phyloP scores from a whole-genome alignment of 2,113 vertebrate genomes.

The Alligator mississippiensis region DNA sequence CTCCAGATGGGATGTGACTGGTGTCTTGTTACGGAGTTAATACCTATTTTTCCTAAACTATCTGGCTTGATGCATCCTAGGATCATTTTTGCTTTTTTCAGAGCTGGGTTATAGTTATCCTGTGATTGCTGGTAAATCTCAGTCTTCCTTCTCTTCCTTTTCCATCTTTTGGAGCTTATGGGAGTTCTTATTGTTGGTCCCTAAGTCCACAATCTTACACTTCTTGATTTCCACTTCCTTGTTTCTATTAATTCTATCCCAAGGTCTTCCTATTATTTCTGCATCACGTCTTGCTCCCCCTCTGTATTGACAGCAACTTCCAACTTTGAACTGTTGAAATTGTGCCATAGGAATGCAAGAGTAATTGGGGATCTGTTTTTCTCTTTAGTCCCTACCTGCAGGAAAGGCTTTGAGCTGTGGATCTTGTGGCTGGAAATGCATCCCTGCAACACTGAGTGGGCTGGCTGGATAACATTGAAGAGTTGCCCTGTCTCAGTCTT shows the following conservation, averaged over 20 bases:
- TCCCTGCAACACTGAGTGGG: background rate
- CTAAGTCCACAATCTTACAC: background rate
- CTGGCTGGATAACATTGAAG: too few species aligned
- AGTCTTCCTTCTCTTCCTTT: background rate
- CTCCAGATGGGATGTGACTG: too few species aligned
- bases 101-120: too few species aligned
- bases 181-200: background rate
- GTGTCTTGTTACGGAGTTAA: too few species aligned
- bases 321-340: background rate
- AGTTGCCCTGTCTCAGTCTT: too few species aligned
- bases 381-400: background rate
- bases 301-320: background rate
- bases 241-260: background rate
- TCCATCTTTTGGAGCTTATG: background rate
- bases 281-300: rapidly evolving
- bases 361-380: background rate
- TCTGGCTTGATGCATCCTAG: too few species aligned
- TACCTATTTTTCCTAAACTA: too few species aligned
- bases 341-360: background rate
- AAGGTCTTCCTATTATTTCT: background rate
- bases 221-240: background rate
- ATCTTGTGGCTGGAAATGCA: background rate
- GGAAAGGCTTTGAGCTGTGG: background rate
- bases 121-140: background rate
- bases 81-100: too few species aligned